phyloP scores from a whole-genome alignment of 2,113 vertebrate genomes.

The Holacanthus passer region DNA sequence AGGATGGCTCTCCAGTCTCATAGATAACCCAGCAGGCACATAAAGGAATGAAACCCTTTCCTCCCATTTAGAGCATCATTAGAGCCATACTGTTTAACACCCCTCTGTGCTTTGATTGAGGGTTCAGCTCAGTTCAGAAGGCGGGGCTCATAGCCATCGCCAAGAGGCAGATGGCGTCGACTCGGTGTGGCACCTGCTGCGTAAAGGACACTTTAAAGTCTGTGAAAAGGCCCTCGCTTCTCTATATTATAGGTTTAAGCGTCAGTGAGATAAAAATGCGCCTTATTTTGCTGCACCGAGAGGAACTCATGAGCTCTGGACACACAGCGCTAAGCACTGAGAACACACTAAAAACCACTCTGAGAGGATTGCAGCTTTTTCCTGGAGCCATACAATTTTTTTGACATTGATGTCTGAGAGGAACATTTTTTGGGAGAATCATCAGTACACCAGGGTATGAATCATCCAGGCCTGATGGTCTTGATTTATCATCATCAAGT shows the following conservation, averaged over 20 bases:
- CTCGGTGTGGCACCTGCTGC: conserved; percentile 46
- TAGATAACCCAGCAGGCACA: conserved; percentile 44
- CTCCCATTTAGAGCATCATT: conserved; percentile 60
- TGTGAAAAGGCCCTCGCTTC: conserved; percentile 18
- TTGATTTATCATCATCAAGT: conserved; percentile 49
- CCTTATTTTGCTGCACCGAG: conserved; percentile 11
- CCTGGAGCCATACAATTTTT: conserved; percentile 8
- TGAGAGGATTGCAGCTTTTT: conserved; percentile 9
- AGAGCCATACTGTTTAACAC: conserved; percentile 48
- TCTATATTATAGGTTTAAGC: conserved; percentile 15
- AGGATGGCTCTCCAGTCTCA: conserved; percentile 26
- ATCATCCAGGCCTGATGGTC: conserved; percentile 27
- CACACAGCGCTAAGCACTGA: background rate
- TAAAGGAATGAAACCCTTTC: conserved; percentile 37
- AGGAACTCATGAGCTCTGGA: conserved; percentile 21
- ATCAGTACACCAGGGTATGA: conserved; percentile 31
- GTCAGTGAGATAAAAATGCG: background rate
- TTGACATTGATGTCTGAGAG: conserved; percentile 45
- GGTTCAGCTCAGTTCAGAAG: conserved; percentile 42
- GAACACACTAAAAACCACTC: background rate
- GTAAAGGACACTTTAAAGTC: conserved; percentile 65
- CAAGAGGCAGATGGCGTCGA: conserved; percentile 52
- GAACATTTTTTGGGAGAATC: conserved; percentile 34
- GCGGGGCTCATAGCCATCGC: conserved; percentile 12
- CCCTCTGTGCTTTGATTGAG: conserved; percentile 50